Percentiles rank a stretch among this genome's conserved stretches.
Evolutionary conservation across 2,797 vertebrate genomes (phyloP).

Genomic region (Cuniculus paca): DNA sequence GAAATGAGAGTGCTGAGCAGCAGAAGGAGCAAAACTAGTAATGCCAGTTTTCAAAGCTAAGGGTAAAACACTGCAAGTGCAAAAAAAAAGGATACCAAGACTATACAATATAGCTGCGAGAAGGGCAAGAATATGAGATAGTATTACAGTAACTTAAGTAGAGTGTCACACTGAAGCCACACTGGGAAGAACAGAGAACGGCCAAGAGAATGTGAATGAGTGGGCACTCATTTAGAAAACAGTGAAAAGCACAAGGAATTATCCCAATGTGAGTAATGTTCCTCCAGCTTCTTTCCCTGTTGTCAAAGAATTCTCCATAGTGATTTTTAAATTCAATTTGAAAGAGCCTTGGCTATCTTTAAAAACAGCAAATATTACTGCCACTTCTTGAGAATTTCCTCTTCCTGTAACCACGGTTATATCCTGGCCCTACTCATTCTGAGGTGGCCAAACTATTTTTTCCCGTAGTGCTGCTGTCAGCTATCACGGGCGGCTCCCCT

Average conservation of each 20-base stretch:
- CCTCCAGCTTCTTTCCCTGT: background rate
- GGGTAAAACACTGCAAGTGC: background rate
- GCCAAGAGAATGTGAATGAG: background rate
- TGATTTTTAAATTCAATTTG: conserved; percentile 1
- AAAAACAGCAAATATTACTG: background rate
- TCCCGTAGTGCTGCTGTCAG: background rate
- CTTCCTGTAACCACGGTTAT: background rate
- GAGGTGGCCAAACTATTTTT: background rate
- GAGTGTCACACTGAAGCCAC: background rate
- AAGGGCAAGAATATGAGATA: background rate
- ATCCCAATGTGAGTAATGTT: background rate
- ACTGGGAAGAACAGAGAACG: background rate
- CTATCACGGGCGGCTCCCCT: background rate
- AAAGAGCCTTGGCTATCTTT: background rate
- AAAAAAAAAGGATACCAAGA: background rate
- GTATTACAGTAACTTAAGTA: background rate
- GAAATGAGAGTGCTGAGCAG: background rate
- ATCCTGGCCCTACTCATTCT: background rate
- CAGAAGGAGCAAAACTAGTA: background rate
- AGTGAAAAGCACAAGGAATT: background rate
- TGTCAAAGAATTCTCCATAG: background rate
- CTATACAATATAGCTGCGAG: background rate
- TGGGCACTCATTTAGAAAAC: background rate
- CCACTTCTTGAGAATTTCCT: conserved; percentile 1
- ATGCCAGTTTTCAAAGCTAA: background rate